Percentiles rank a stretch among this genome's conserved stretches.
These are phyloP conservation scores for Mythimna impura DNA, from an alignment of 2,888 invertebrate species.

Conservation along the genomic window DNA sequence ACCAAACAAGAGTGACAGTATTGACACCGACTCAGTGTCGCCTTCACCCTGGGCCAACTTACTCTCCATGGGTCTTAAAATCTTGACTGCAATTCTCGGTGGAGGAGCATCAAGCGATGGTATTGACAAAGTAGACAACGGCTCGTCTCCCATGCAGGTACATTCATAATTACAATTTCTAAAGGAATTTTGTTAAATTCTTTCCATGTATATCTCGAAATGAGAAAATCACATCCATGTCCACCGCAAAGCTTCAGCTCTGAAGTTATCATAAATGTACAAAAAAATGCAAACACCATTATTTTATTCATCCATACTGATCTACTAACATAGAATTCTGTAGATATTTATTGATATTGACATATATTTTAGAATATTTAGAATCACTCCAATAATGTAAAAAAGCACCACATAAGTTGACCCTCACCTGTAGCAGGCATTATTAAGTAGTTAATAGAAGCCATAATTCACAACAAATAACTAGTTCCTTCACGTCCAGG, in stretches of 20 bases:
- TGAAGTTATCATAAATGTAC: conserved; percentile 66
- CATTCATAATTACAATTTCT: conserved; percentile 53
- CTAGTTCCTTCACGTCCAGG: conserved; percentile 77
- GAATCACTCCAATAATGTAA: conserved; percentile 80
- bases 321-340: conserved; percentile 85
- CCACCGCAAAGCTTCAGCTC: conserved; percentile 60
- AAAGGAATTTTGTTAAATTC: conserved; percentile 18
- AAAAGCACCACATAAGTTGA: conserved; percentile 83
- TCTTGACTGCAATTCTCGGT: conserved; percentile 95
- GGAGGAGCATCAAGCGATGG: conserved; percentile 94
- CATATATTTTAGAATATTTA: conserved; percentile 66
- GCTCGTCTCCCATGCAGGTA: conserved; percentile 97
- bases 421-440: conserved; percentile 83
- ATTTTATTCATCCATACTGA: conserved; percentile 80
- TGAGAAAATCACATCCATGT: conserved; percentile 33
- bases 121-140: conserved; percentile 97
- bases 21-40: conserved; percentile 92
- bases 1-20: conserved; percentile 95
- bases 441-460: conserved; percentile 79
- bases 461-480: conserved; percentile 82
- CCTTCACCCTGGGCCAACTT: conserved; percentile 97
- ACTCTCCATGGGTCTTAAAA: conserved; percentile 95
- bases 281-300: conserved; percentile 63
- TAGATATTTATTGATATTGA: conserved; percentile 80
- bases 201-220: conserved; percentile 44